These are phyloP conservation scores for Etheostoma perlongum DNA, from an alignment of 2,797 vertebrate species.

Conservation along the genomic window DNA sequence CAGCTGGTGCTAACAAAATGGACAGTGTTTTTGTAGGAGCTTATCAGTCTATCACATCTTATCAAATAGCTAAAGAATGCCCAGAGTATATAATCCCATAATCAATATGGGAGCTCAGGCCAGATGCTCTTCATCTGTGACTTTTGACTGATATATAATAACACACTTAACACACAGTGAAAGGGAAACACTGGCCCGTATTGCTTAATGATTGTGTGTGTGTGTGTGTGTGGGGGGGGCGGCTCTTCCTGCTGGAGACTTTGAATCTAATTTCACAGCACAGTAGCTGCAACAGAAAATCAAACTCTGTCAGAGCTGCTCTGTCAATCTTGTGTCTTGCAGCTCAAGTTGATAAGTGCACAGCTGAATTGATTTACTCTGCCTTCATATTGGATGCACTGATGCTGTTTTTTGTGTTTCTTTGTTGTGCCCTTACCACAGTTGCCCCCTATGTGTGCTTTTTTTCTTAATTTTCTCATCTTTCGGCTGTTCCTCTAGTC, in stretches of 20 bases:
- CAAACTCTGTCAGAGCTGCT: slow-evolving; percentile 84
- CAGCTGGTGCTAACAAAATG: slow-evolving; percentile 80
- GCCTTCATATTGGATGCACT: slow-evolving; percentile 73
- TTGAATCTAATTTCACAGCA: slow-evolving; percentile 89
- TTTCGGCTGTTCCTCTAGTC: slow-evolving; percentile 19
- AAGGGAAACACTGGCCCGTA: slow-evolving; percentile 76
- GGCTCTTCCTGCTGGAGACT: slow-evolving; percentile 75
- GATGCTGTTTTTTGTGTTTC: slow-evolving; percentile 52
- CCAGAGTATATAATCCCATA: slow-evolving; percentile 79
- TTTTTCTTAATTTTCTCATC: slow-evolving; percentile 28
- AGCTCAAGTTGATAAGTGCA: slow-evolving; percentile 83
- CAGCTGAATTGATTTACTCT: slow-evolving; percentile 84
- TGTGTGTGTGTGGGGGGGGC: slow-evolving; percentile 23
- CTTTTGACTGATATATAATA: slow-evolving; percentile 85
- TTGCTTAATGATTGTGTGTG: slow-evolving; percentile 76
- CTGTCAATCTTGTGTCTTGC: slow-evolving; percentile 83
- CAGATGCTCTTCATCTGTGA: slow-evolving; percentile 81
- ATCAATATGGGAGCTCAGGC: slow-evolving; percentile 81
- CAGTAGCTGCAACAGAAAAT: slow-evolving; percentile 85
- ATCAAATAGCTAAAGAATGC: slow-evolving; percentile 84
- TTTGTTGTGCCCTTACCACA: slow-evolving; percentile 25
- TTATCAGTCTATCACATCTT: slow-evolving; percentile 86
- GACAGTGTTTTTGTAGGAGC: slow-evolving; percentile 83
- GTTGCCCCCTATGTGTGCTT: neutral
- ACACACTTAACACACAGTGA: slow-evolving; percentile 70